A percentile compares a stretch with the other conserved stretches of the same genome.
Evolutionary conservation across 2,888 invertebrate species (phyloP).

Genomic region (Chorisops tibialis): DNA sequence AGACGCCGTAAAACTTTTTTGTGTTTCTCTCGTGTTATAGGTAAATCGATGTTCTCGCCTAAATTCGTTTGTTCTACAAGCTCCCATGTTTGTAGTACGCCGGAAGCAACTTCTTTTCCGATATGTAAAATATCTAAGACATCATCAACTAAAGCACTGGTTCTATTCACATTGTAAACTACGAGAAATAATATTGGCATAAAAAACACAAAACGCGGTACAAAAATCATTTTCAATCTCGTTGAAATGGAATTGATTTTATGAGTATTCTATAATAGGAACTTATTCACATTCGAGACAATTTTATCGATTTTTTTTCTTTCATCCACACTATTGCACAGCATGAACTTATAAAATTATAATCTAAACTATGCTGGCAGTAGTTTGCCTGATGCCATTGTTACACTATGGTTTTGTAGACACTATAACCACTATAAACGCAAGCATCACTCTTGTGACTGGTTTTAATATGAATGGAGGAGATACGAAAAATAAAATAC

Average conservation of each 20-base stretch:
- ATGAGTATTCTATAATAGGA: background rate
- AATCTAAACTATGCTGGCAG: too few species aligned
- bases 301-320: background rate
- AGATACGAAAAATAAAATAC: too few species aligned
- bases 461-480: too few species aligned
- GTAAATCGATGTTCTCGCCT: slow-evolving; percentile 58
- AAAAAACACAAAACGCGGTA: slow-evolving; percentile 38
- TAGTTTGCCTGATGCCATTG: too few species aligned
- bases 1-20: slow-evolving; percentile 58
- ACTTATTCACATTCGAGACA: background rate
- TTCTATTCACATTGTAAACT: slow-evolving; percentile 40
- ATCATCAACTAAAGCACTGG: slow-evolving; percentile 56
- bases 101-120: slow-evolving; percentile 60
- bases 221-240: slow-evolving; percentile 11
- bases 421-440: too few species aligned
- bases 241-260: background rate
- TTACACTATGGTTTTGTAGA: too few species aligned
- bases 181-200: slow-evolving; percentile 38
- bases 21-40: slow-evolving; percentile 61
- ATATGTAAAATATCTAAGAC: slow-evolving; percentile 59
- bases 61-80: slow-evolving; percentile 58
- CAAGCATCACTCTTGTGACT: too few species aligned
- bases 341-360: slow-evolving; percentile 3
- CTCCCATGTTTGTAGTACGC: slow-evolving; percentile 63
- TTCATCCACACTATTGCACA: background rate